Percentiles rank a stretch among this genome's conserved stretches.
Conservation (phyloP, 2,888 invertebrate genomes). For the Agriopis aurantiaria region DNA sequence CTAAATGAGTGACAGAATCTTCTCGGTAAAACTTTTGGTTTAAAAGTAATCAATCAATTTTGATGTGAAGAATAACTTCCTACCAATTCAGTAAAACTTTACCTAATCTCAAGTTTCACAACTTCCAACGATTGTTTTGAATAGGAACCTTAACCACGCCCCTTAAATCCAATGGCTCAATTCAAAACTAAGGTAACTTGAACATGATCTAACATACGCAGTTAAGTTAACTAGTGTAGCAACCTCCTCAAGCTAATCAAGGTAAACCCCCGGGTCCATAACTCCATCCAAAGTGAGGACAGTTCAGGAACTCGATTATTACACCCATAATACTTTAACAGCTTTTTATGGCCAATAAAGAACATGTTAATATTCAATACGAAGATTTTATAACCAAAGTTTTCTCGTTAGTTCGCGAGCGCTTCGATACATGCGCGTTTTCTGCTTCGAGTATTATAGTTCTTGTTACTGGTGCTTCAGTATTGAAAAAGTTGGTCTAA, state of each 20-base stretch:
- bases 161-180: conserved; percentile 29
- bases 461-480: conserved; percentile 40
- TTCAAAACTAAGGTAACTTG: conserved; percentile 27
- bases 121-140: conserved; percentile 15
- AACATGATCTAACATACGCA: conserved; percentile 22
- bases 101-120: conserved; percentile 13
- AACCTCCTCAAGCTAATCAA: conserved; percentile 56
- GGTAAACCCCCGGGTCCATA: conserved; percentile 48
- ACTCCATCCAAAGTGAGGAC: conserved; percentile 55
- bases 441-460: conserved; percentile 35
- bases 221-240: conserved; percentile 37
- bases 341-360: conserved; percentile 72
- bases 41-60: conserved; percentile 1
- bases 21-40: neutral
- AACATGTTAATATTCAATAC: conserved; percentile 80
- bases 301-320: conserved; percentile 63
- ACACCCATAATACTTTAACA: conserved; percentile 59
- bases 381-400: conserved; percentile 77
- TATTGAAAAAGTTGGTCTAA: conserved; percentile 39
- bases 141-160: conserved; percentile 21
- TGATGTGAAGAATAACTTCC: neutral
- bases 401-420: conserved; percentile 73
- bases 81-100: conserved; percentile 1
- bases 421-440: conserved; percentile 55
- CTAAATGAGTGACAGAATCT: neutral